Base-by-base conservation (phyloP, 1,140 invertebrate genomes). In the Octopus bimaculoides region DNA sequence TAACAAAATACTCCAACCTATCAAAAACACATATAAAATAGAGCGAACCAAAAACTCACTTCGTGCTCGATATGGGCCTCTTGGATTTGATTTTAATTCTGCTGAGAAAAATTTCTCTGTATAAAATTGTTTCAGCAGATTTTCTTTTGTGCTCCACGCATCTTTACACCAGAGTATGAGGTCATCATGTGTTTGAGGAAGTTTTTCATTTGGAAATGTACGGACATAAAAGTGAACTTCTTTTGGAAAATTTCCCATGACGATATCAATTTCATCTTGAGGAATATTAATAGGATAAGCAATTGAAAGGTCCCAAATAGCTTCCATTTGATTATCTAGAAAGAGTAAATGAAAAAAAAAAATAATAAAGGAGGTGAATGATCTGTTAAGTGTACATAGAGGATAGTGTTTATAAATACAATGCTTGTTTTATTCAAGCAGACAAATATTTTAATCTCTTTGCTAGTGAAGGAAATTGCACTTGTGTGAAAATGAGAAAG, bases 171-270 rank as follows among this genome's bases (percentile, higher is more conserved):
- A 88, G 12, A 69, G 55, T 10, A 79, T 79, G 0, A 89, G 79
- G n/a, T 82, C 85, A 10, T 85, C 82, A 9, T 83, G 80, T 4
- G 84, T 55, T 4, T 69, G 77, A 17, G 87, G 82, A 55, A 85
- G 52, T 52, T 79, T 73, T 17, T 66, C 56, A 54, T 83, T 79
- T 4, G 82, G 81, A 78, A 84, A 79, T 54, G 81, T 81, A 52
- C 85, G 75, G 2, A 86, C 81, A 77, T 84, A 82, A 77, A 88
- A 88, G 80, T 88, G 87, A 74, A 89, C 85, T 77, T 89, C 87
- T 76, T 82, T 71, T 26, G 88, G 87, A 79, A 86, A 86, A 26
- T 85, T 81, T 14, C 88, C 88, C 54, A 77, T 81, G 3, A 86
- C 12, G 9, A 88, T 81, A 17, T 87, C 86, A 12, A 80, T 17